Evolutionary conservation across 2,797 vertebrate genomes (phyloP).

Genomic region (Myripristis murdjan): DNA sequence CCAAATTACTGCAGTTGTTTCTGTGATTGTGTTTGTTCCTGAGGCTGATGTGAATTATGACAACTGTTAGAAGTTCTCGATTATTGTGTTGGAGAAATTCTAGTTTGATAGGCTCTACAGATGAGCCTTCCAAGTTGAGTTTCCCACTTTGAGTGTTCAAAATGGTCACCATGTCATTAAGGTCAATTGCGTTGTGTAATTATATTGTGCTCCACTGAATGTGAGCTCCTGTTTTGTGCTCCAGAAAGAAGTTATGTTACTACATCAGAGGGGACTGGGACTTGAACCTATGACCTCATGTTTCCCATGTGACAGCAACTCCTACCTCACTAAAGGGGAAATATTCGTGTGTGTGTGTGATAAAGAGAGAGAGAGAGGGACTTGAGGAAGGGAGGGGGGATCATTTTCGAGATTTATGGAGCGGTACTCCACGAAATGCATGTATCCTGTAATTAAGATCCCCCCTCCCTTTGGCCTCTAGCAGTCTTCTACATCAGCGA

Average conservation of each 20-base stretch:
- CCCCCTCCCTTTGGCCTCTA: slow-evolving; percentile 73
- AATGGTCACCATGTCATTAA: too few relatives aligned
- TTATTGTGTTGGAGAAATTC: too few relatives aligned
- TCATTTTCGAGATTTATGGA: slow-evolving; percentile 86
- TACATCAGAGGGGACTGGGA: slow-evolving; percentile 24
- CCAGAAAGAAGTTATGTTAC: not conserved
- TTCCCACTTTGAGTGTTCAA: too few relatives aligned
- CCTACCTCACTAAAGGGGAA: slow-evolving; percentile 44
- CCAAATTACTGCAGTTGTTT: too few relatives aligned
- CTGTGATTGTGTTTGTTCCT: too few relatives aligned
- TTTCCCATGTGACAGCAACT: slow-evolving; percentile 22
- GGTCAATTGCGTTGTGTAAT: too few relatives aligned
- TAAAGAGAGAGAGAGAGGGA: too few relatives aligned
- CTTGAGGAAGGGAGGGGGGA: slow-evolving; percentile 20
- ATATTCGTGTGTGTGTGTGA: slow-evolving; percentile 76
- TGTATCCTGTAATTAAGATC: slow-evolving; percentile 89
- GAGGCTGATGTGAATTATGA: too few relatives aligned
- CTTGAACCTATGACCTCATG: not conserved
- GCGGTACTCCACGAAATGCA: slow-evolving; percentile 83
- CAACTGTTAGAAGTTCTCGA: too few relatives aligned
- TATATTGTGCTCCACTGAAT: too few relatives aligned
- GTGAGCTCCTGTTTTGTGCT: not conserved
- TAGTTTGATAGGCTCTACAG: too few relatives aligned
- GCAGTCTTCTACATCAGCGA: slow-evolving; percentile 74
- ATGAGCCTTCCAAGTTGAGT: too few relatives aligned